Evolutionary conservation across 1,140 invertebrate species (phyloP).

Genomic region (Micrasema minimum): DNA sequence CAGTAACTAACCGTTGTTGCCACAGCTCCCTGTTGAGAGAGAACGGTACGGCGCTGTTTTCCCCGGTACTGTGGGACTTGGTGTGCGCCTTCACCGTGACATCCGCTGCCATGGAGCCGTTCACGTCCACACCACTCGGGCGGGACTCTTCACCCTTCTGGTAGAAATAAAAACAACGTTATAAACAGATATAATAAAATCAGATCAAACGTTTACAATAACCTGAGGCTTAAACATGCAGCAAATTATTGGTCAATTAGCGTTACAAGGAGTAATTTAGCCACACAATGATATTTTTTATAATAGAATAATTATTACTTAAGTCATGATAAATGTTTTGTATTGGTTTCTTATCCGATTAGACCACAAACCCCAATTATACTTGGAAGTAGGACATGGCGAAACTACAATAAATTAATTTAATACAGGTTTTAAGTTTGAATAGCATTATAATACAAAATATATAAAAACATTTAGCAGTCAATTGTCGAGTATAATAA

Average conservation of each 20-base stretch:
- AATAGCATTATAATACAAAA: no score
- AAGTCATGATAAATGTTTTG: no score
- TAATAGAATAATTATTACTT: no score
- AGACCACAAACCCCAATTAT: no score
- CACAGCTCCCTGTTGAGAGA: conserved; percentile 70
- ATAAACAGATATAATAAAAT: no score
- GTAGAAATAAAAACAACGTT: background rate
- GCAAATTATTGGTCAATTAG: background rate
- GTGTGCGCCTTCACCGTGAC: conserved; percentile 38
- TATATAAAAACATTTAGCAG: no score
- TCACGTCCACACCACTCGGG: background rate
- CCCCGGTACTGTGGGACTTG: conserved; percentile 50
- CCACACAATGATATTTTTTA: background rate
- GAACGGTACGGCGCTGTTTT: conserved; percentile 49
- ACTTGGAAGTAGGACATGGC: no score
- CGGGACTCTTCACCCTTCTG: conserved; percentile 32
- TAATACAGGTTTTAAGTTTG: no score
- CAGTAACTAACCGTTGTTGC: conserved; percentile 60
- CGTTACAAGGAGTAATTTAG: background rate
- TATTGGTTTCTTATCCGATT: no score
- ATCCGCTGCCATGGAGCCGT: conserved; percentile 4
- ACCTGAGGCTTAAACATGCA: background rate
- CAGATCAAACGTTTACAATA: no score
- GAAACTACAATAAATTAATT: no score
- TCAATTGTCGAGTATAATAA: no score